Base-by-base conservation (phyloP, 2,797 vertebrate species). In the Melanotaenia nigrans region DNA sequence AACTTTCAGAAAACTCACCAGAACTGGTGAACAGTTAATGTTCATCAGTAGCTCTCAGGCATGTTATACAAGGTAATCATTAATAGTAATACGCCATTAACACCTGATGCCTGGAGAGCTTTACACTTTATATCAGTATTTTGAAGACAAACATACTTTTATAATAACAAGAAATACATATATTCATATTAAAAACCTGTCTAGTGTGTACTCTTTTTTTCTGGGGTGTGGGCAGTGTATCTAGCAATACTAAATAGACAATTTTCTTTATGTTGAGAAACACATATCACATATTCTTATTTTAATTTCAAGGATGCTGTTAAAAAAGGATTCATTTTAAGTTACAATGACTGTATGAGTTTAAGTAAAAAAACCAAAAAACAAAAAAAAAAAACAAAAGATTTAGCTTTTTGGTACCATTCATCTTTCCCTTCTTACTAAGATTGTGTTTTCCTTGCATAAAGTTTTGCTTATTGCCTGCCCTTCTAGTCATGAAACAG, bases 401-500 rank as follows among this genome's bases (percentile, higher is more conserved):
- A 16, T 47, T 47, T 47, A 8, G n/a, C 45, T 10, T 47, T 47
- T 47, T 47, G n/a, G 18, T 1, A n/a, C 7, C 8, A n/a, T 10
- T 42, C 18, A 49, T 49, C 5, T 47, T 53, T 67, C n/a, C 42
- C 40, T 63, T 5, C 40, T 33, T 18, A 18, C 47, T 45, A 22
- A 36, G 36, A 20, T 35, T 24, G 5, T 56, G 6, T 28, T 66
- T 47, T 64, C 71, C 40, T 69, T 68, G 49, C 33, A 51, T 36
- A 16, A 54, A 40, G 58, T 56, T 51, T 68, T 63, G 62, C 51
- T 68, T 59, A 75, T 58, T 33, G 36, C 73, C 51, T 36, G 20
- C 45, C 30, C 20, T 32, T 59, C 75, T 55, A 61, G 71, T 73
- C 61, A 75, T 85, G 84, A 83, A 85, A 87, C 78, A 77, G 22